These are phyloP conservation scores for Cnemophilus loriae DNA, from an alignment of 2,113 vertebrate genomes.

Conservation along the genomic window DNA sequence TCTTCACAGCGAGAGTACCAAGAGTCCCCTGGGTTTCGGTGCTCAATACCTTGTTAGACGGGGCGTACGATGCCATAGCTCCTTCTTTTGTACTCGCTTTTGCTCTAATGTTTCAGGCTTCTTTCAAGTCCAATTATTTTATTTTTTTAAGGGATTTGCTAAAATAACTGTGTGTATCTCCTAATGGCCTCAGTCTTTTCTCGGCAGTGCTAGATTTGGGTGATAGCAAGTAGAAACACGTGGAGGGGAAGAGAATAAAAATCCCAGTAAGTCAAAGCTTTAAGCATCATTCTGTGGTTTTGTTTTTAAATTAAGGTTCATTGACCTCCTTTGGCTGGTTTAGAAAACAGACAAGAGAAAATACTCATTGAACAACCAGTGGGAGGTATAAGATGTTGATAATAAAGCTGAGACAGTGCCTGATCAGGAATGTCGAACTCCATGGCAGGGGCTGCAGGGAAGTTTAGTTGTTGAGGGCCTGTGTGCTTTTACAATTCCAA, in stretches of 20 bases:
- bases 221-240: neutral
- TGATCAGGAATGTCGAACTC: neutral
- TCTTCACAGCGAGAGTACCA: constrained; percentile 75
- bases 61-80: constrained; percentile 20
- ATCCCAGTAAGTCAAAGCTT: neutral
- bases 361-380: neutral
- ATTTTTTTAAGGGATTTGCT: neutral
- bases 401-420: neutral
- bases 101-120: neutral
- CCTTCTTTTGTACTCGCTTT: neutral
- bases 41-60: constrained; percentile 83
- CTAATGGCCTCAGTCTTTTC: neutral
- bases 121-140: neutral
- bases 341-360: neutral
- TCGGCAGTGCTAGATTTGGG: neutral
- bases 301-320: neutral
- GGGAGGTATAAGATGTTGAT: neutral
- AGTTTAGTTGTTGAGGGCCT: neutral
- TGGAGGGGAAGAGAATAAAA: neutral
- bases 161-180: neutral
- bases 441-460: neutral
- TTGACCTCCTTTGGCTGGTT: neutral
- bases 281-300: neutral
- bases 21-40: constrained; percentile 75
- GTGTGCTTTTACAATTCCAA: neutral